phyloP scores from a whole-genome alignment of 64 coral and sea anemone genomes.

The Actinia tenebrosa region DNA sequence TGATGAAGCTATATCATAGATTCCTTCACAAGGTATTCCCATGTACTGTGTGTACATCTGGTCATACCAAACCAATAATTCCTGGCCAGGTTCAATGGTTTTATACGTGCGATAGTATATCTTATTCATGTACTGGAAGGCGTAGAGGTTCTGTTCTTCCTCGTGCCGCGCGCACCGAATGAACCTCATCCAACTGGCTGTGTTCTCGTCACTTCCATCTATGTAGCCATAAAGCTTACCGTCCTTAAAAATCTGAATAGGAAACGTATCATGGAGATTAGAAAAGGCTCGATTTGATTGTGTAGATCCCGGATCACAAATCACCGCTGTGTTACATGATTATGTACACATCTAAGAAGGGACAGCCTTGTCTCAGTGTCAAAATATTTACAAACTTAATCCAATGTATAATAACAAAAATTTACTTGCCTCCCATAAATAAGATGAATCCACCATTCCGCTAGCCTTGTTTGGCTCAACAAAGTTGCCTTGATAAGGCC shows the following conservation, averaged over 20 bases:
- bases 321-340: background rate
- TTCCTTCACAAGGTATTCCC: constrained; percentile 16
- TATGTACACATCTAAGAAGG: background rate
- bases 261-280: constrained; percentile 17
- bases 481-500: constrained; percentile 47
- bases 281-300: constrained; percentile 28
- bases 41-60: constrained; percentile 23
- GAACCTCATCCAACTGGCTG: constrained; percentile 72
- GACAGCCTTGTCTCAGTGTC: background rate
- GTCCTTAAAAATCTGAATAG: constrained; percentile 55
- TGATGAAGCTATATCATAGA: constrained; percentile 1
- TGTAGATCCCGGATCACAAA: background rate
- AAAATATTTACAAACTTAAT: background rate
- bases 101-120: constrained; percentile 69
- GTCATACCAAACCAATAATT: constrained; percentile 52
- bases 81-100: constrained; percentile 19
- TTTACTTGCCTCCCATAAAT: constrained; percentile 50
- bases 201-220: constrained; percentile 73
- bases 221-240: constrained; percentile 34
- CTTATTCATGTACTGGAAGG: constrained; percentile 59
- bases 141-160: constrained; percentile 57
- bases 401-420: background rate
- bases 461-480: constrained; percentile 16
- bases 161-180: constrained; percentile 64
- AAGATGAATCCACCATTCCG: constrained; percentile 7